phyloP scores from a whole-genome alignment of 1,140 invertebrate genomes.

The Halotydeus destructor region DNA sequence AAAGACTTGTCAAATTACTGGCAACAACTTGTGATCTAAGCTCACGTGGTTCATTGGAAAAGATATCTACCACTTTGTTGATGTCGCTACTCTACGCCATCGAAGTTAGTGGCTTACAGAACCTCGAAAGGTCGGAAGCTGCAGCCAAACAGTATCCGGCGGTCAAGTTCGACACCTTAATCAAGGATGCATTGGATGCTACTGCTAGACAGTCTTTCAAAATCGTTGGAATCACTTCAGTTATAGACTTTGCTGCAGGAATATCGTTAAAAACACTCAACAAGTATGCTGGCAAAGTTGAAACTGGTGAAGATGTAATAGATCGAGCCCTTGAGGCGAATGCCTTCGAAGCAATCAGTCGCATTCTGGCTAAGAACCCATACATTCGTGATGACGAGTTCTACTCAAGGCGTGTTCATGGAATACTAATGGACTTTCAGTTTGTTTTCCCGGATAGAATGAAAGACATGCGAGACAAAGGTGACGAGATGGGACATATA shows the following conservation, averaged over 20 bases:
- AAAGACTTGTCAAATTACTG: conserved; percentile 28
- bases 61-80: conserved; percentile 48
- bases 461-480: conserved; percentile 54
- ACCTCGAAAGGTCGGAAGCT: conserved; percentile 35
- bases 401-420: conserved; percentile 59
- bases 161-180: conserved; percentile 40
- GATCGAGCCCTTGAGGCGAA: conserved; percentile 53
- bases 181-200: conserved; percentile 34
- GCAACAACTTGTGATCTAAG: conserved; percentile 22
- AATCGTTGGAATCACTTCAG: conserved; percentile 38
- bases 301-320: conserved; percentile 47
- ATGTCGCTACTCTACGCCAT: conserved; percentile 64
- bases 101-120: conserved; percentile 50
- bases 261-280: conserved; percentile 53
- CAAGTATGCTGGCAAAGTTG: conserved; percentile 24
- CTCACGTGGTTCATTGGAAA: conserved; percentile 36
- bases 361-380: conserved; percentile 41
- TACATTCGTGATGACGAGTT: conserved; percentile 31
- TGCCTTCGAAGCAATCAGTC: conserved; percentile 53
- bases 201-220: conserved; percentile 24
- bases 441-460: conserved; percentile 72
- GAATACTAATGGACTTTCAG: conserved; percentile 74
- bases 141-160: conserved; percentile 46
- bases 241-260: conserved; percentile 54
- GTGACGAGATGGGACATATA: conserved; percentile 67